Conservation (phyloP, 2,113 vertebrate genomes). For the Hemicordylus capensis region DNA sequence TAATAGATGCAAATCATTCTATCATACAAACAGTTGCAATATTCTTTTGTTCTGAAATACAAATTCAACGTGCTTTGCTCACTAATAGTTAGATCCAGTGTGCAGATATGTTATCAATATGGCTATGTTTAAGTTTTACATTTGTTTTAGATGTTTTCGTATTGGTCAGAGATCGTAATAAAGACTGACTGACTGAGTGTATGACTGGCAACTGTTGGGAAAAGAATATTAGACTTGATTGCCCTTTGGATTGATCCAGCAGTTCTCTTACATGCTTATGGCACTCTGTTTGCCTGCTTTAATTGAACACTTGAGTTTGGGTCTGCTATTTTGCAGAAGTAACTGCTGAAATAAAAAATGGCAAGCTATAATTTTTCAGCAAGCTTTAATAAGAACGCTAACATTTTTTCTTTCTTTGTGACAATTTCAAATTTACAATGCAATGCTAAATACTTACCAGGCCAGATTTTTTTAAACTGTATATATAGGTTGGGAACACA, state of each 20-base stretch:
- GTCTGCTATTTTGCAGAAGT: constrained; percentile 54
- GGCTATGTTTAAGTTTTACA: too few species aligned
- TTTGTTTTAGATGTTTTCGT: too few species aligned
- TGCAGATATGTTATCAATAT: too few species aligned
- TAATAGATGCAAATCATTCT: too few species aligned
- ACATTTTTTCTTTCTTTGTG: constrained; percentile 49
- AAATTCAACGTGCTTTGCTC: too few species aligned
- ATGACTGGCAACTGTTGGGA: not conserved
- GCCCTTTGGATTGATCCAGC: not conserved
- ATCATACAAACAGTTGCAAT: too few species aligned
- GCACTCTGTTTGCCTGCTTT: not conserved
- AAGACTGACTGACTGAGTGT: too few species aligned
- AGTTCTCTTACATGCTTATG: not conserved
- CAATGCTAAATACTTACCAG: not conserved
- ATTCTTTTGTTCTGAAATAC: too few species aligned
- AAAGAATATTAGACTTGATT: not conserved
- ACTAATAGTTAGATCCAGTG: too few species aligned
- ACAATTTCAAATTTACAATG: constrained; percentile 45
- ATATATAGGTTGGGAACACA: not conserved
- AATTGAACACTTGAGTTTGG: not conserved
- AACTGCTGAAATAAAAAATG: constrained; percentile 44
- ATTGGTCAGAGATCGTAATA: too few species aligned
- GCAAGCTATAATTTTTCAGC: constrained; percentile 52
- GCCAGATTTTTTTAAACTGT: not conserved
- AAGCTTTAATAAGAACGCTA: not conserved